Evolutionary conservation across 2,888 invertebrate species (phyloP).

Genomic region (Acanthosepion lycidas): DNA sequence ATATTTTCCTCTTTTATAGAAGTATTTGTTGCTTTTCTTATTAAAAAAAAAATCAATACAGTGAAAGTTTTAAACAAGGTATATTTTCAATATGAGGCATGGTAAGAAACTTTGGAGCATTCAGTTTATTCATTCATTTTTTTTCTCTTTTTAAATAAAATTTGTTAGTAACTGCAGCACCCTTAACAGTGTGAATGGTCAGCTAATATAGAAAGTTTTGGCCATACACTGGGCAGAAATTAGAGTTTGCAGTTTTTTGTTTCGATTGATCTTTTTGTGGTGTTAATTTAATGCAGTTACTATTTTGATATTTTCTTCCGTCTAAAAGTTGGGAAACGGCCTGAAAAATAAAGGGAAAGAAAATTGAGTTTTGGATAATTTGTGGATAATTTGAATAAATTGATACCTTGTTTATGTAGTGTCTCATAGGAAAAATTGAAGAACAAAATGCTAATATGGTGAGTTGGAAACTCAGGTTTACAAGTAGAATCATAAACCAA

Average conservation of each 20-base stretch:
- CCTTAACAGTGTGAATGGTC: background rate
- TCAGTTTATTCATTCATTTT: background rate
- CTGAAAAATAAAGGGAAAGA: background rate
- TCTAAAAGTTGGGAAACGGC: background rate
- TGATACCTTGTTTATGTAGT: background rate
- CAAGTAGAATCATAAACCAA: background rate
- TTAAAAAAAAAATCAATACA: background rate
- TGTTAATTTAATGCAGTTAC: constrained; percentile 11
- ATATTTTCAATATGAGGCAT: background rate
- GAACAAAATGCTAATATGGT: background rate
- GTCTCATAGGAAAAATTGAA: background rate
- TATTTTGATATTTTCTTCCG: constrained; percentile 8
- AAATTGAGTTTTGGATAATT: background rate
- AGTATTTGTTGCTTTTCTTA: background rate
- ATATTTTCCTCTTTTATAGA: background rate
- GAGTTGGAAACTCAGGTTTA: background rate
- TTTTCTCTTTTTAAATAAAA: background rate
- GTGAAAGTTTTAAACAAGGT: background rate
- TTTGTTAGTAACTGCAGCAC: background rate
- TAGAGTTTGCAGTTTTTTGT: background rate
- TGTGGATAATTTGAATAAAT: background rate
- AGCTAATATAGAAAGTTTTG: background rate
- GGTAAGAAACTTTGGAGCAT: background rate
- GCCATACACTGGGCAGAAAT: no score
- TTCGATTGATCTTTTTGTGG: background rate